A percentile compares a stretch with the other conserved stretches of the same genome.
Evolutionary conservation across 2,113 vertebrate genomes (phyloP).

Genomic region (Bucco capensis): DNA sequence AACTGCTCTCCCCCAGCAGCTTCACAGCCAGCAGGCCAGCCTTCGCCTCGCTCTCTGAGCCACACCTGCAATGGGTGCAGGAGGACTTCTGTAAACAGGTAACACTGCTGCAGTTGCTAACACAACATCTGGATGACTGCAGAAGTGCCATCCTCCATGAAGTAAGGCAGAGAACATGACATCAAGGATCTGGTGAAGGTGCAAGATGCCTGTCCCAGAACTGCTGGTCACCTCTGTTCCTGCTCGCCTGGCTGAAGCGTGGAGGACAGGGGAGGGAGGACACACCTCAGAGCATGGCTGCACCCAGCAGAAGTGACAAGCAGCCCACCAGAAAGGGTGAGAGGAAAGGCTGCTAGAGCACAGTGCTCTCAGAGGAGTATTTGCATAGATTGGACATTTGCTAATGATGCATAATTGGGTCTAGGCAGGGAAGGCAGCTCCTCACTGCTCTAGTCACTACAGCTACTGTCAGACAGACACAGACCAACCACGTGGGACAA

Average conservation of each 20-base stretch:
- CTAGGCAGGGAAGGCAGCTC: constrained; percentile 5
- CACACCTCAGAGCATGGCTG: background rate
- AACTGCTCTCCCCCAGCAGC: background rate
- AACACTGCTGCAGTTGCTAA: background rate
- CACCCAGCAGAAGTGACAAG: background rate
- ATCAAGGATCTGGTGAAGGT: constrained; percentile 49
- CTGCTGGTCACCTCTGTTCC: constrained; percentile 11
- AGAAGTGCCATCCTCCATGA: background rate
- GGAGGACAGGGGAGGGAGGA: background rate
- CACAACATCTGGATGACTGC: background rate
- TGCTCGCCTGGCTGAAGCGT: background rate
- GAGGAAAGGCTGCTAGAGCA: constrained; percentile 36
- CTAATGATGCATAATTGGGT: constrained; percentile 63
- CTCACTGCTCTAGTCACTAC: constrained; percentile 5
- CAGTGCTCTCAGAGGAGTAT: constrained; percentile 60
- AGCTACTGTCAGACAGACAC: constrained; percentile 20
- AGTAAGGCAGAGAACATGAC: constrained; percentile 61
- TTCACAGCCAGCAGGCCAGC: background rate
- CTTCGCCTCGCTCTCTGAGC: background rate
- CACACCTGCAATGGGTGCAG: background rate
- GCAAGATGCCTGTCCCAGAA: constrained; percentile 36
- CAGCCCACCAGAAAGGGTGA: constrained; percentile 54
- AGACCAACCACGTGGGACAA: constrained; percentile 51
- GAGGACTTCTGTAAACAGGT: constrained; percentile 27
- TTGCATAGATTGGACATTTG: constrained; percentile 78